Percentiles rank a stretch among this genome's conserved stretches.
phyloP scores from a whole-genome alignment of 2,888 invertebrate genomes.

The Dasysyrphus albostriatus region DNA sequence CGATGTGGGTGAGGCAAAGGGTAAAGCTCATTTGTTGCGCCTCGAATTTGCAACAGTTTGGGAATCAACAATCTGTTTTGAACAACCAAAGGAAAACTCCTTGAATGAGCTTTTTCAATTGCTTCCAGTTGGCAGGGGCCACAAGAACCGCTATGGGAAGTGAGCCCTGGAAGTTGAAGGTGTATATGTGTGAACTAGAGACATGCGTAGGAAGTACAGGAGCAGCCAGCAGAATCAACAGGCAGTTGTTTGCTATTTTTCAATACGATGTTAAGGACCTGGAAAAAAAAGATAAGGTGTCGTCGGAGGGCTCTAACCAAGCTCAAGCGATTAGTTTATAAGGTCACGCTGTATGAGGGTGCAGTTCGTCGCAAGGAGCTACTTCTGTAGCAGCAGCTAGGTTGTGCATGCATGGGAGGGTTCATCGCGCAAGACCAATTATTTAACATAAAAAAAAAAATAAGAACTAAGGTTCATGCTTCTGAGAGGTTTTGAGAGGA shows the following conservation, averaged over 20 bases:
- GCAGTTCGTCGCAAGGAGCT: slow-evolving; percentile 47
- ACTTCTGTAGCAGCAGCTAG: neutral
- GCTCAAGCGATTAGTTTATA: slow-evolving; percentile 70
- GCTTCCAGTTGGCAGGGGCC: slow-evolving; percentile 49
- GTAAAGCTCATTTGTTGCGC: slow-evolving; percentile 76
- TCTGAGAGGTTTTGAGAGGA: slow-evolving; percentile 20
- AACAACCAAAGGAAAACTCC: slow-evolving; percentile 25
- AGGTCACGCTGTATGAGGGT: slow-evolving; percentile 63
- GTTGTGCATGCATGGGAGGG: slow-evolving; percentile 30
- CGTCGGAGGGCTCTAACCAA: slow-evolving; percentile 54
- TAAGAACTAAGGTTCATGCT: slow-evolving; percentile 4
- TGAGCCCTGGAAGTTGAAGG: slow-evolving; percentile 30
- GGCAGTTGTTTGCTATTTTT: slow-evolving; percentile 67
- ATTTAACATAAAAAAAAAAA: neutral
- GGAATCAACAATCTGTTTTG: slow-evolving; percentile 74
- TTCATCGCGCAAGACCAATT: slow-evolving; percentile 64
- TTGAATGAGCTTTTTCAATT: slow-evolving; percentile 33
- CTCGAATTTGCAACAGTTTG: slow-evolving; percentile 69
- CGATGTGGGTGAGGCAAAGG: slow-evolving; percentile 69
- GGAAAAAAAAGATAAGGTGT: slow-evolving; percentile 67
- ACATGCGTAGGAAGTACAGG: slow-evolving; percentile 49
- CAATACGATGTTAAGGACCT: slow-evolving; percentile 64
- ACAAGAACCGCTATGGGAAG: slow-evolving; percentile 52
- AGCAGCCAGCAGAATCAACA: slow-evolving; percentile 64
- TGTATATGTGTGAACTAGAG: slow-evolving; percentile 7